Evolutionary conservation across 2,797 vertebrate species (phyloP).

Genomic region (Hylomyscus alleni): DNA sequence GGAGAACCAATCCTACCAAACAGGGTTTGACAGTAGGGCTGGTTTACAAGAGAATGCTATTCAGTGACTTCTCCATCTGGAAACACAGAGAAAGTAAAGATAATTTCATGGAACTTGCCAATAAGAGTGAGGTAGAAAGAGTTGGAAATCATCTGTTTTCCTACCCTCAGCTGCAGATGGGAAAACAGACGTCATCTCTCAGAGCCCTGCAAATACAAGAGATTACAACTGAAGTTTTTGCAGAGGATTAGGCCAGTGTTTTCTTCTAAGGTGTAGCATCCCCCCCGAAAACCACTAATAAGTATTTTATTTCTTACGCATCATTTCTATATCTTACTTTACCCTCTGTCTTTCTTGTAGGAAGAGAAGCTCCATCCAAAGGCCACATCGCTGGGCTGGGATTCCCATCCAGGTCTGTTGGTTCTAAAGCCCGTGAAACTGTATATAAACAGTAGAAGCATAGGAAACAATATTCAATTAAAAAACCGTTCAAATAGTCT

Average conservation of each 20-base stretch:
- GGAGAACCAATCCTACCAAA: slow-evolving; percentile 4
- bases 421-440: slow-evolving; percentile 1
- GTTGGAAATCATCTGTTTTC: slow-evolving; percentile 2
- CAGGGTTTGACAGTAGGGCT: slow-evolving; percentile 3
- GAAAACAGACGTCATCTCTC: not conserved
- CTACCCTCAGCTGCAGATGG: not conserved
- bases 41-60: not conserved
- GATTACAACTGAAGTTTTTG: slow-evolving; percentile 28
- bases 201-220: not conserved
- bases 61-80: not conserved
- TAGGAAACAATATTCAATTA: slow-evolving; percentile 30
- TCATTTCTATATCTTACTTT: not conserved
- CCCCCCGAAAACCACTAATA: not conserved
- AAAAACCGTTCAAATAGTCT: slow-evolving; percentile 19
- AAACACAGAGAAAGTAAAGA: not conserved
- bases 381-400: not conserved
- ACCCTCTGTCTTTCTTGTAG: not conserved
- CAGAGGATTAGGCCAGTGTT: not conserved
- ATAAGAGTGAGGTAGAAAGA: not conserved
- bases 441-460: slow-evolving; percentile 14
- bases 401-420: not conserved
- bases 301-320: not conserved
- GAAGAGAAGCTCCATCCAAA: not conserved
- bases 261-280: slow-evolving; percentile 38
- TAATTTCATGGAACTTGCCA: slow-evolving; percentile 43